These are phyloP conservation scores for Anoplopoma fimbria DNA, from an alignment of 2,113 vertebrate genomes.

Conservation along the genomic window DNA sequence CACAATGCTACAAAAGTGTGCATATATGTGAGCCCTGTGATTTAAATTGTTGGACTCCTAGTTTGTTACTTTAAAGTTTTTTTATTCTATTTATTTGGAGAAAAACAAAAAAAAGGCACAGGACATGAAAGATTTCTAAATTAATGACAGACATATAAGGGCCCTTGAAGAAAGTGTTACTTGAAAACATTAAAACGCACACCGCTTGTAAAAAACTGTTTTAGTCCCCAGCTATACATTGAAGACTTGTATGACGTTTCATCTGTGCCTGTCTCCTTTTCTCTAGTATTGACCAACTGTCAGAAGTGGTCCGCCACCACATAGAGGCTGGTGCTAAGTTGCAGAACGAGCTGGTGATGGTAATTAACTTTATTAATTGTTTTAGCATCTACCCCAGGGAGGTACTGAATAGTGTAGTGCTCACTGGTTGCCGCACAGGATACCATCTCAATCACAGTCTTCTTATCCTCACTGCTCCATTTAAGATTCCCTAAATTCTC, in stretches of 20 bases:
- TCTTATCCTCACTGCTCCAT: neutral
- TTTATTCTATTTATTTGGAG: neutral
- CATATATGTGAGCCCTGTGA: neutral
- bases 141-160: neutral
- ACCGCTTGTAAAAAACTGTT: neutral
- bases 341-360: conserved; percentile 85
- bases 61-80: neutral
- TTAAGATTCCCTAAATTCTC: neutral
- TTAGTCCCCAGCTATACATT: neutral
- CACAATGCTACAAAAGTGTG: neutral
- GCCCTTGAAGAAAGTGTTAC: neutral
- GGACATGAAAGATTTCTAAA: neutral
- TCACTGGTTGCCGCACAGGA: neutral
- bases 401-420: neutral
- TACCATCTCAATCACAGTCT: neutral
- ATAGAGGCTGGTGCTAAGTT: conserved; percentile 88
- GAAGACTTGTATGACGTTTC: neutral
- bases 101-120: neutral
- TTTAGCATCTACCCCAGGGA: neutral
- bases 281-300: conserved; percentile 88
- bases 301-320: conserved; percentile 84
- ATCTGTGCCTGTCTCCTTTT: conserved; percentile 43
- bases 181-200: neutral
- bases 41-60: neutral
- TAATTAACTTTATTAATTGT: conserved; percentile 25